Percentiles rank a stretch among this genome's conserved stretches.
Conservation (phyloP, 2,113 vertebrate genomes). For the Hippocampus zosterae region DNA sequence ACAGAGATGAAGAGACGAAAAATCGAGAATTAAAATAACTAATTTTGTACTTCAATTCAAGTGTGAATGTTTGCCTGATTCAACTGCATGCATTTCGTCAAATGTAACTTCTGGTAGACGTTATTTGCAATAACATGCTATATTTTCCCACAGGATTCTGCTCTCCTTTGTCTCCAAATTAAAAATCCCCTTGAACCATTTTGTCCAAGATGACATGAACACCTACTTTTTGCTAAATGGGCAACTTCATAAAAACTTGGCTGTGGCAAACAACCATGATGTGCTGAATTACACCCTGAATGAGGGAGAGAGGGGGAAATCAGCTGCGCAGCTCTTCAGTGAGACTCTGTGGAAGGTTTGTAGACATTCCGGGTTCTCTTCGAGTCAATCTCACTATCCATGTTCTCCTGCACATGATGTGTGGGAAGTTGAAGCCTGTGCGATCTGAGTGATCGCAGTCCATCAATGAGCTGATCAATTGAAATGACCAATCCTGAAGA, state of each 20-base stretch:
- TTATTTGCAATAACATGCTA: neutral
- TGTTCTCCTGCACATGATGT: neutral
- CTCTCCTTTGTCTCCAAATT: slow-evolving; percentile 52
- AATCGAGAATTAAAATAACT: neutral
- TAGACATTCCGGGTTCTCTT: neutral
- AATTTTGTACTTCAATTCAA: neutral
- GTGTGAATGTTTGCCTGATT: neutral
- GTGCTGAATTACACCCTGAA: slow-evolving; percentile 67
- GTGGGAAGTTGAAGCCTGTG: neutral
- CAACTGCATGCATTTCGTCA: neutral
- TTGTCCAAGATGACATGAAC: slow-evolving; percentile 71
- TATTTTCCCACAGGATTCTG: slow-evolving; percentile 63
- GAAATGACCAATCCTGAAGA: neutral
- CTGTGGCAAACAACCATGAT: slow-evolving; percentile 59
- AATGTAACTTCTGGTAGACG: neutral
- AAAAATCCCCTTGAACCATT: slow-evolving; percentile 54
- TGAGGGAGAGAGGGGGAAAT: slow-evolving; percentile 59
- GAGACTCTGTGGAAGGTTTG: slow-evolving; percentile 67
- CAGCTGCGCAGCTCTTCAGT: slow-evolving; percentile 64
- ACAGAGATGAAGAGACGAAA: neutral
- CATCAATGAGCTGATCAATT: neutral
- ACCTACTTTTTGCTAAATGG: slow-evolving; percentile 71
- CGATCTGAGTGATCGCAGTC: neutral
- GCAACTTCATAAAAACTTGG: slow-evolving; percentile 46
- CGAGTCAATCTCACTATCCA: no score